Evolutionary conservation across 2,113 vertebrate genomes (phyloP), one percentile per base, ranked within the genome.

Genomic region (Smithornis capensis): DNA sequence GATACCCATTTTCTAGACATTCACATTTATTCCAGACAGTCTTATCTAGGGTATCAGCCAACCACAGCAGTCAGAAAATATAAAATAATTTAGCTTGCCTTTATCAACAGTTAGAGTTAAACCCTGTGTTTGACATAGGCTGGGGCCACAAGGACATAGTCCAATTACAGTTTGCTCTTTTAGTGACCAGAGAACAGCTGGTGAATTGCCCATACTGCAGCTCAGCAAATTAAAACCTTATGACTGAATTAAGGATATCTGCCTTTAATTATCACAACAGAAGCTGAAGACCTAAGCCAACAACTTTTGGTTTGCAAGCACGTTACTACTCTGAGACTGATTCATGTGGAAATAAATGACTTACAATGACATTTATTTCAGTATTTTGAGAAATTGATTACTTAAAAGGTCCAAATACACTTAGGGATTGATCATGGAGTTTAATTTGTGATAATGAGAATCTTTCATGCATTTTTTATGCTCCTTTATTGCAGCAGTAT

Each of bases 301-400:
- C 19, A 49, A 5, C 21, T 89, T 42, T 44, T 75, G 25, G 25
- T 70, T 91, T 78, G 44, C 35, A 74, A 47, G 33, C 59, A 49
- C 38, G 12, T 19, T 78, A 10, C 47, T 62, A 16, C 27, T 89
- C 53, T 49, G 28, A 62, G 49, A 49, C 6, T 24, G 44, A 24
- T 31, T 53, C 0, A 0, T 37, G 17, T 2, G 49, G 35, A 81
- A 64, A 27, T 11, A 68, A 29, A 10, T 35, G 2, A 50, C 12
- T 42, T 67, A 70, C 10, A 67, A 47, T 11, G 23, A 75, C 18
- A 16, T 55, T 62, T 55, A 42, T 45, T 74, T 70, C 50, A 50
- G 10, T 67, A 38, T 89, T 91, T 59, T 84, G 50, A 87, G 67
- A 88, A 89, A 37, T 3, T 0, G 11, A 35, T 74, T 70, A 42